These are phyloP conservation scores for Benitochromis conjunctus DNA, from an alignment of 2,113 vertebrate species.

Conservation along the genomic window DNA sequence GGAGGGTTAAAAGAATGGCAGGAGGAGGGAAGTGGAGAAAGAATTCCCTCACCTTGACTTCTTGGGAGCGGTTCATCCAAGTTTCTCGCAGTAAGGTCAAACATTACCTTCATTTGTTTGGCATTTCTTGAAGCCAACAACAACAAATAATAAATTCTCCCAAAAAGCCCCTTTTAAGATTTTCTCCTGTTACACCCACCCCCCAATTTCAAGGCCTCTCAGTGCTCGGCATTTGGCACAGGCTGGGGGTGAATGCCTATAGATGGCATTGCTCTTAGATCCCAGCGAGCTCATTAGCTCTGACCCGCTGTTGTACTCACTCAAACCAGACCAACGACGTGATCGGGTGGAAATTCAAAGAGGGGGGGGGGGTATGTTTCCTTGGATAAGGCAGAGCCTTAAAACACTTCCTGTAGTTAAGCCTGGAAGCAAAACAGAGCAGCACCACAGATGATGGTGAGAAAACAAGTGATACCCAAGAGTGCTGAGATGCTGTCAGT, in stretches of 20 bases:
- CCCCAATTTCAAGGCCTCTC: background rate
- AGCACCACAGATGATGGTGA: background rate
- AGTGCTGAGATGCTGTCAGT: background rate
- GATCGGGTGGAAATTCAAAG: constrained; percentile 37
- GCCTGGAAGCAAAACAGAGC: constrained; percentile 21
- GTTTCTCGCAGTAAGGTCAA: background rate
- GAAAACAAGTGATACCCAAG: background rate
- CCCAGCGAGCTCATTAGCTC: constrained; percentile 54
- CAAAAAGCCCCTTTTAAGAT: background rate
- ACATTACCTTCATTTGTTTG: background rate
- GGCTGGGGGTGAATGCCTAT: constrained; percentile 9
- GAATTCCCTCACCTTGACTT: background rate
- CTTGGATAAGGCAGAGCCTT: constrained; percentile 12
- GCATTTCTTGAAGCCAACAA: background rate
- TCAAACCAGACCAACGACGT: constrained; percentile 53
- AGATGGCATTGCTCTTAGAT: constrained; percentile 49
- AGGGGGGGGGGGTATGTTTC: background rate
- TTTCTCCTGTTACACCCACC: too few relatives aligned
- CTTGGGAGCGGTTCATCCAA: background rate
- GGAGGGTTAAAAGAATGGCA: background rate
- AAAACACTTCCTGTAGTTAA: constrained; percentile 49
- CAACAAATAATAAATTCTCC: background rate
- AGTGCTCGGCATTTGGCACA: constrained; percentile 11
- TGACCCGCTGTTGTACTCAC: constrained; percentile 59
- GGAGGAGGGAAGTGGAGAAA: background rate